A percentile compares a stretch with the other conserved stretches of the same genome.
Conservation (phyloP, 2,888 invertebrate species). For the Disparrhopalites patrizii region DNA sequence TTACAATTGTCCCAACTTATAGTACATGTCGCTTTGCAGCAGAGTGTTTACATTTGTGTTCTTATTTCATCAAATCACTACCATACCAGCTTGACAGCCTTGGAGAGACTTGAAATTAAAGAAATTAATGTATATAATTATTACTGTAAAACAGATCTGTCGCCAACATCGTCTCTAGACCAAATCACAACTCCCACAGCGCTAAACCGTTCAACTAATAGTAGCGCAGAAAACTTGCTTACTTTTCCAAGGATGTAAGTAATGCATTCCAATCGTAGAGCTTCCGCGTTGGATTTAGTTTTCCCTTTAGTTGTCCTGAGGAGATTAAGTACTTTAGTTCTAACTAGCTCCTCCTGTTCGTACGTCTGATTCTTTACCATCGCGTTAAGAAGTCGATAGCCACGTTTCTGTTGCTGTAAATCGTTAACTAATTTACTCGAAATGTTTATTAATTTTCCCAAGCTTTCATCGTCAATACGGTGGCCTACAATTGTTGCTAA, state of each 20-base stretch:
- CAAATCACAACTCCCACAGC: too few species aligned
- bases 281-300: slow-evolving; percentile 45
- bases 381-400: slow-evolving; percentile 35
- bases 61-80: too few species aligned
- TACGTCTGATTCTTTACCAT: slow-evolving; percentile 34
- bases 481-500: slow-evolving; percentile 37
- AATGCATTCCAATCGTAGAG: slow-evolving; percentile 41
- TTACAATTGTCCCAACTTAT: too few species aligned
- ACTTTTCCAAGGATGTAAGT: slow-evolving; percentile 31
- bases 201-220: too few species aligned
- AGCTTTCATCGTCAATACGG: slow-evolving; percentile 29
- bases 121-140: too few species aligned
- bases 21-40: too few species aligned
- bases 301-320: slow-evolving; percentile 36
- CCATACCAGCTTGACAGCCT: too few species aligned
- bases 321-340: slow-evolving; percentile 28
- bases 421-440: slow-evolving; percentile 21
- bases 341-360: slow-evolving; percentile 7
- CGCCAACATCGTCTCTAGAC: too few species aligned
- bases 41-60: too few species aligned
- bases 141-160: too few species aligned
- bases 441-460: slow-evolving; percentile 28
- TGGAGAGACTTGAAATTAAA: too few species aligned
- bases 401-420: slow-evolving; percentile 33
- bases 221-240: too few species aligned